Conservation (phyloP, 2,113 vertebrate genomes). For the Panthera tigris region DNA sequence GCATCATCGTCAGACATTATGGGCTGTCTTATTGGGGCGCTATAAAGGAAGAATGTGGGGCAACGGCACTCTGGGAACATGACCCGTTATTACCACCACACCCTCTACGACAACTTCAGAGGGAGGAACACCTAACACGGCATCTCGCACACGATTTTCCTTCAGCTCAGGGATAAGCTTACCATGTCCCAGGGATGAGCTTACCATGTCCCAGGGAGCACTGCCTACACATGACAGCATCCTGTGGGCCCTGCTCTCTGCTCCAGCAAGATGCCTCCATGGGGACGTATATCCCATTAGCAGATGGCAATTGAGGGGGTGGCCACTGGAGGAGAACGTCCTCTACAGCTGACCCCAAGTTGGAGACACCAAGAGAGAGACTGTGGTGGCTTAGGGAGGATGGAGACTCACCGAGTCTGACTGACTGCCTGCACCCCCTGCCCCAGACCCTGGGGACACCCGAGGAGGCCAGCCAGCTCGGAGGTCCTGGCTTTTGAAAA, state of each 20-base stretch:
- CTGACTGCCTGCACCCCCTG: no score
- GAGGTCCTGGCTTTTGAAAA: not conserved
- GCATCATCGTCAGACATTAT: not conserved
- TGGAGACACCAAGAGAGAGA: not conserved
- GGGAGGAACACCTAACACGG: accelerated
- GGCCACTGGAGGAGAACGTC: not conserved
- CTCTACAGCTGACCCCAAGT: accelerated
- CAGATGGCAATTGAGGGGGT: not conserved
- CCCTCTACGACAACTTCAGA: accelerated
- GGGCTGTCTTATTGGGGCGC: not conserved
- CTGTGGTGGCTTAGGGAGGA: no score
- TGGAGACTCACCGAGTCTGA: not conserved
- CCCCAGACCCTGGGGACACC: not conserved
- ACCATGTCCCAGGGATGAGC: accelerated
- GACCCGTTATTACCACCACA: accelerated
- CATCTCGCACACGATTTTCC: not conserved
- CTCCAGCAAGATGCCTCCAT: not conserved
- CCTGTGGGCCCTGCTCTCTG: no score
- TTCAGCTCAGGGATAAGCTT: not conserved
- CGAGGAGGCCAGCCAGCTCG: not conserved
- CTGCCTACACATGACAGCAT: accelerated
- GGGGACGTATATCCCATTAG: not conserved
- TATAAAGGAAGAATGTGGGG: not conserved
- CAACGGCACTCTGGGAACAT: accelerated
- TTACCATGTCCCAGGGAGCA: accelerated